These are phyloP conservation scores for Brachionus plicatilis DNA, from an alignment of 1,140 invertebrate species.

Conservation along the genomic window DNA sequence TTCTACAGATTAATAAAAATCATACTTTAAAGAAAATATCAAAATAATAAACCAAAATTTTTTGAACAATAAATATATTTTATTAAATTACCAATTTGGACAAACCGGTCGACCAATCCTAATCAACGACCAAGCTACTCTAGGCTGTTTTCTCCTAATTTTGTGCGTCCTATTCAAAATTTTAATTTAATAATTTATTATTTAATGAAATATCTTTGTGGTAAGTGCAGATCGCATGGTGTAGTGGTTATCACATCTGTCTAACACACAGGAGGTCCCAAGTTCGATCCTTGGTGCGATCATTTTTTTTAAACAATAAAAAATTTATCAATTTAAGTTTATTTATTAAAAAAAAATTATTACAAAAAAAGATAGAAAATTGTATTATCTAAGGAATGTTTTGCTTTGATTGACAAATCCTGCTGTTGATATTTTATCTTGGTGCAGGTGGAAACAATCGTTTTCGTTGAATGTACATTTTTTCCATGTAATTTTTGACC, in stretches of 20 bases:
- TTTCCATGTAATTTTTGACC: conserved; percentile 38
- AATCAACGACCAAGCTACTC: too few species aligned
- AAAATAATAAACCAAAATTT: too few species aligned
- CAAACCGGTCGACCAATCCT: too few species aligned
- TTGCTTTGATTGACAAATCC: neutral
- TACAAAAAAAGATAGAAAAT: neutral
- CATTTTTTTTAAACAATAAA: neutral
- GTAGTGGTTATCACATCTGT: neutral
- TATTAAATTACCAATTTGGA: too few species aligned
- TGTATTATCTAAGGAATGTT: neutral
- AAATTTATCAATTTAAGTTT: neutral
- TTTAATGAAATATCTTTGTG: neutral
- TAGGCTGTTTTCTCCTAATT: too few species aligned
- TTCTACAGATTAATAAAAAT: too few species aligned
- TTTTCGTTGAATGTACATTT: conserved; percentile 38
- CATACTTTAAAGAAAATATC: too few species aligned
- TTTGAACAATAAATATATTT: too few species aligned
- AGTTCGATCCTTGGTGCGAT: neutral
- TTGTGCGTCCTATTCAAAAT: too few species aligned
- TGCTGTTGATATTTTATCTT: neutral
- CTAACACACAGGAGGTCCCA: neutral
- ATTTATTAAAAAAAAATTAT: neutral
- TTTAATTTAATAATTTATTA: neutral
- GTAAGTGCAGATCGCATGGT: neutral
- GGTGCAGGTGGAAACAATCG: conserved; percentile 32